Base-by-base conservation (phyloP, 1,140 invertebrate species). In the Drosophila asahinai region DNA sequence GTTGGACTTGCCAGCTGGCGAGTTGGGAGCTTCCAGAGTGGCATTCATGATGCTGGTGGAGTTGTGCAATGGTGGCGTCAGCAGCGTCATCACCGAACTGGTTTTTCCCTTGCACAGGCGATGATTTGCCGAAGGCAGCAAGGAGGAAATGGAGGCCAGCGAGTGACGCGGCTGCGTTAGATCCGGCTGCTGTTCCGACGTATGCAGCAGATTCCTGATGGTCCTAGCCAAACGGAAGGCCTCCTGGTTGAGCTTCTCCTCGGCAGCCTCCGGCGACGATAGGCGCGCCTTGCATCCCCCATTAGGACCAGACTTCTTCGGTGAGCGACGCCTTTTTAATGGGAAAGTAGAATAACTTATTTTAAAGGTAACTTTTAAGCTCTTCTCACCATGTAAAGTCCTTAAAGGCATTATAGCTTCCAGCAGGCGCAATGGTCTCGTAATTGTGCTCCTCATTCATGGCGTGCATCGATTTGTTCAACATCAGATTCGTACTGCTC, bases 181-280 rank as follows among this genome's bases (percentile, higher is more conserved):
- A 79, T 95, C 95, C 2, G 95, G 95, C 72, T 96, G 95, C 68
- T 94, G 94, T 30, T 84, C 65, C 9, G 91, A 89, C 57, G 95
- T 96, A 65, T 94, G 93, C 33, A 96, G 77, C 17, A 96, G 89
- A 14, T 96, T 96, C 68, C 96, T 95, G 42, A 95, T 95, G 6
- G 95, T 96, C 67, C 95, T 93, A 77, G 95, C 93, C 51, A 96
- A 92, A 40, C 95, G 94, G 70, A 95, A 96, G 12, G 95, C 95
- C 92, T 96, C 95, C 76, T 96, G 94, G 0, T 95, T 94, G 9
- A 96, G 83, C 90, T 96, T 96, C 60, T 95, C 95, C 1, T 95
- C 94, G n/a, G 94, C 93, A 11, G 95, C 92, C 54, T 91, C 83
- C 0, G 86, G 72, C 11, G 80, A 52, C 7, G 80, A 91, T 2